These are phyloP conservation scores for Galbula dea DNA, from an alignment of 2,113 vertebrate genomes.

Conservation along the genomic window DNA sequence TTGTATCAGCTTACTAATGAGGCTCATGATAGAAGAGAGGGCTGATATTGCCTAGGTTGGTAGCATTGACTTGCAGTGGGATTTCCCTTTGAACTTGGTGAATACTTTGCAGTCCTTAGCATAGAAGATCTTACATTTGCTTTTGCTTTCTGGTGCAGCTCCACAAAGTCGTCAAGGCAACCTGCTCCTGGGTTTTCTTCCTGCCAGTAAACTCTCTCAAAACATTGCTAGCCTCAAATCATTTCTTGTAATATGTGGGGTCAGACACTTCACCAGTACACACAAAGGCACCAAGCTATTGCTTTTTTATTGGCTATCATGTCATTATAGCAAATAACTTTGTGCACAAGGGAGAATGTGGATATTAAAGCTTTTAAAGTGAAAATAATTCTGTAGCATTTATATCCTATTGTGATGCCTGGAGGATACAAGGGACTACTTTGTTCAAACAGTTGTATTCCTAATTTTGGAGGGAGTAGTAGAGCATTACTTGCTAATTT, in stretches of 20 bases:
- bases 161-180: constrained; percentile 71
- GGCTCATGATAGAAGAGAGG: neutral
- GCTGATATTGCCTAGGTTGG: constrained; percentile 19
- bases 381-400: constrained; percentile 43
- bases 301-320: constrained; percentile 22
- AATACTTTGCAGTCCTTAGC: constrained; percentile 15
- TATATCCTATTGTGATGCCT: neutral
- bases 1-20: constrained; percentile 29
- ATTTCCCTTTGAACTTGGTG: constrained; percentile 55
- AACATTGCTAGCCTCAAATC: constrained; percentile 15
- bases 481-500: constrained; percentile 25
- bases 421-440: neutral
- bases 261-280: constrained; percentile 33
- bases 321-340: constrained; percentile 34
- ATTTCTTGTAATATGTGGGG: constrained; percentile 16
- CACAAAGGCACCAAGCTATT: constrained; percentile 59
- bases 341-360: constrained; percentile 1
- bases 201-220: constrained; percentile 50
- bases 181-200: constrained; percentile 28
- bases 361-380: constrained; percentile 49
- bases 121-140: neutral
- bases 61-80: neutral
- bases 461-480: neutral
- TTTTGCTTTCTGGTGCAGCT: constrained; percentile 45
- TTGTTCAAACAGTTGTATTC: constrained; percentile 5